Conservation (phyloP, 2,113 vertebrate genomes). For the Vidua chalybeata region DNA sequence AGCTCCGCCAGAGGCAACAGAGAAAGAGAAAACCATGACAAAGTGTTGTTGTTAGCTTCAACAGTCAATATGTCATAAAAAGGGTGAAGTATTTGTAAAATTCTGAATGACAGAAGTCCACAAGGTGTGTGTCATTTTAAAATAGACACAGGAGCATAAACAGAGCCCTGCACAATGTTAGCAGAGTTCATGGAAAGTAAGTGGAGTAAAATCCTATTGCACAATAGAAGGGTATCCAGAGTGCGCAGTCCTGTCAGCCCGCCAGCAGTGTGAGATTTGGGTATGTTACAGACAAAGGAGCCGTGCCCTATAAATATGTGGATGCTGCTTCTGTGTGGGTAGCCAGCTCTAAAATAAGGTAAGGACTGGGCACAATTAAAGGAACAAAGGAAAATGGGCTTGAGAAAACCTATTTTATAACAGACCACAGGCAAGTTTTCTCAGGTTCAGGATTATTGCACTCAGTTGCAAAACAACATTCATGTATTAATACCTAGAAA, state of each 20-base stretch:
- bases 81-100: constrained; percentile 58
- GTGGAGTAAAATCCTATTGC: constrained; percentile 40
- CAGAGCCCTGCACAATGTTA: constrained; percentile 20
- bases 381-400: neutral
- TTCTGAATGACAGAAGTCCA: constrained; percentile 50
- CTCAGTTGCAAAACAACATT: neutral
- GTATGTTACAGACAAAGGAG: neutral
- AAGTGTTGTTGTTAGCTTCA: neutral
- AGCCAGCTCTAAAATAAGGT: constrained; percentile 1
- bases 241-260: neutral
- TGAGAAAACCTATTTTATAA: constrained; percentile 1
- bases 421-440: constrained; percentile 2
- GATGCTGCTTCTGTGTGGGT: neutral
- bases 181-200: constrained; percentile 52
- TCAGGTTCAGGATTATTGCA: constrained; percentile 29
- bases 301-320: neutral
- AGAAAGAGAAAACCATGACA: constrained; percentile 6
- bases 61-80: constrained; percentile 21
- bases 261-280: neutral
- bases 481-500: constrained; percentile 9
- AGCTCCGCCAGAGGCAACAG: neutral
- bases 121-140: constrained; percentile 63
- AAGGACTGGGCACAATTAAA: neutral
- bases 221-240: constrained; percentile 26
- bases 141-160: constrained; percentile 41